Evolutionary conservation across 2,113 vertebrate genomes (phyloP), one percentile per base, ranked within the genome.

Genomic region (Pyrgilauda ruficollis): DNA sequence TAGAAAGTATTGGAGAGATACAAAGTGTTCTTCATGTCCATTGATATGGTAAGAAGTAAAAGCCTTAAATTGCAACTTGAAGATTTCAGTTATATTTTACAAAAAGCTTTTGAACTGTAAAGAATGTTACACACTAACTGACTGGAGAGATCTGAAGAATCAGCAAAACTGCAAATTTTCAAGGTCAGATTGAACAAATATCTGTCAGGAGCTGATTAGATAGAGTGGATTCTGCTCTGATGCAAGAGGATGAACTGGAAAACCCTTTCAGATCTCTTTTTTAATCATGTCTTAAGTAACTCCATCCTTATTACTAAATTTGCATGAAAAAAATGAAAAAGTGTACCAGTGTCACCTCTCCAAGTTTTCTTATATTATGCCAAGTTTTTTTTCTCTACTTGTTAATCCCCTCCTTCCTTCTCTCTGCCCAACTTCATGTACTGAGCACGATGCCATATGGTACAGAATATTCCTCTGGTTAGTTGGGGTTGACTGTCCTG

Each of bases 141-240:
- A 59, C 27, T 64, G 35, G 18, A 59, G 27, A 82, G 10, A 27
- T 81, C 58, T 84, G 81, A 93, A 85, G 69, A 87, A 47, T 56
- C 69, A 75, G 27, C 47, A 20, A 41, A 69, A 72, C 44, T 82
- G 62, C 62, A 82, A 63, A 78, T 75, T 94, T 93, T 76, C 74
- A 84, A 91, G 77, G 78, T 84, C 75, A 84, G 13, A n/a, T 78
- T 79, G 41, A 78, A 74, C 26, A 96, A 86, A 26, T 92, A 59
- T n/a, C 55, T 70, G 18, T 43, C 90, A 84, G 81, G 39, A 95
- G 7, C 50, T 93, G 73, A 84, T 94, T 75, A 91, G 69, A 55
- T 66, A 63, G 61, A 89, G 55, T 35, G 35, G 50, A 33, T 84
- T 93, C 52, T 91, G 24, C 68, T 91, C 69, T 91, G 81, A 87